A percentile compares a stretch with the other conserved stretches of the same genome.
These are phyloP conservation scores for Thaumatotibia leucotreta DNA, from an alignment of 1,140 invertebrate genomes.

Conservation along the genomic window DNA sequence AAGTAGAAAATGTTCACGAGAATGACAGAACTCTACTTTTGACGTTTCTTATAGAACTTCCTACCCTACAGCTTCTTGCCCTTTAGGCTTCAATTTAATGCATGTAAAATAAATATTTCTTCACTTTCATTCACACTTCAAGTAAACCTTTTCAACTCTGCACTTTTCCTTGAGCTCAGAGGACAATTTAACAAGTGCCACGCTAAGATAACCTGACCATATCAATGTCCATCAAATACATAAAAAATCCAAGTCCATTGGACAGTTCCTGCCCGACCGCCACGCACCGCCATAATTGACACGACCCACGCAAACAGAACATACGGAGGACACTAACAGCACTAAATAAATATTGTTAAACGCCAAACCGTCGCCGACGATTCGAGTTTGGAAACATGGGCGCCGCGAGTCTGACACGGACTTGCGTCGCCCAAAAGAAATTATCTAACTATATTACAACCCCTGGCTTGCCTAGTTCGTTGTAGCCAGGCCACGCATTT, in stretches of 20 bases:
- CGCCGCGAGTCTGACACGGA: neutral
- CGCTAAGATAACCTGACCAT: neutral
- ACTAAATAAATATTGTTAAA: slow-evolving; percentile 13
- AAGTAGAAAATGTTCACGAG: too few species aligned
- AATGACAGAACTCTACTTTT: too few species aligned
- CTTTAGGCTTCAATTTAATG: neutral
- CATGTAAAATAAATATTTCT: neutral
- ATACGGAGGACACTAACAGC: neutral
- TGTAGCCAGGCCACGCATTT: slow-evolving; percentile 20
- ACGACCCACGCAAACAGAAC: neutral
- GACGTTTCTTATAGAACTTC: too few species aligned
- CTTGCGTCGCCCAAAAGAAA: neutral
- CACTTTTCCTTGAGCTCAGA: neutral
- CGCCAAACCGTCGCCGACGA: neutral
- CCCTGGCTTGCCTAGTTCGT: neutral
- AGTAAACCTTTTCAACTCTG: neutral
- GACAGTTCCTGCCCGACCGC: neutral
- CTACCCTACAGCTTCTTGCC: too few species aligned
- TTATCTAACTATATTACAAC: slow-evolving; percentile 21
- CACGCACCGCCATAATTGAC: neutral
- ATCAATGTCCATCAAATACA: neutral
- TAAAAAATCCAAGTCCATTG: neutral
- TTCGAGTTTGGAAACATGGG: neutral
- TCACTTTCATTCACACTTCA: neutral
- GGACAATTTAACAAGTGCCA: neutral